Evolutionary conservation across 2,888 invertebrate species (phyloP).

Genomic region (Ophion obscuratus): DNA sequence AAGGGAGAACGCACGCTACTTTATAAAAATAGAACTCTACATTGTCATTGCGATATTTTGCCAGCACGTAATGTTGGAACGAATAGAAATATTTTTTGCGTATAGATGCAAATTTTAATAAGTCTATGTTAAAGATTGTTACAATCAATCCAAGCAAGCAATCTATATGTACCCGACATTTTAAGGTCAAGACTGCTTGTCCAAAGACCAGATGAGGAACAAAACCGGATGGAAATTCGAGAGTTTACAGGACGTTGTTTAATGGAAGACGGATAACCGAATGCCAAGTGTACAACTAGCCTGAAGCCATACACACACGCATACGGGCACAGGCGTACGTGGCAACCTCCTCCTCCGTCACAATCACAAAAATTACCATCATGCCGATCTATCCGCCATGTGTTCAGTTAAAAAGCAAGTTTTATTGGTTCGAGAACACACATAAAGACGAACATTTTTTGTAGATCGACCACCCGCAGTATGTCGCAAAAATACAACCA

Average conservation of each 20-base stretch:
- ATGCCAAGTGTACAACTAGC: constrained; percentile 3
- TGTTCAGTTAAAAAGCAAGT: too few relatives aligned
- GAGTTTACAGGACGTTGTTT: not conserved
- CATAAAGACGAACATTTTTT: not conserved
- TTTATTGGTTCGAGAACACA: too few relatives aligned
- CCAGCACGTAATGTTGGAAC: too few relatives aligned
- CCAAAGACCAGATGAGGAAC: not conserved
- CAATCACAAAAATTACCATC: too few relatives aligned
- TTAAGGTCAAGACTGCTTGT: constrained; percentile 27
- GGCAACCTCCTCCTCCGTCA: not conserved
- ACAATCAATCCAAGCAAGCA: not conserved
- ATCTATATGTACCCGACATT: constrained; percentile 5
- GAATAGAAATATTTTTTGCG: too few relatives aligned
- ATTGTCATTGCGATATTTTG: too few relatives aligned
- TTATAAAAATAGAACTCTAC: too few relatives aligned
- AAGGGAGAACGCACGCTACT: too few relatives aligned
- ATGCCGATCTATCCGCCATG: too few relatives aligned
- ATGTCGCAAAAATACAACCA: not conserved
- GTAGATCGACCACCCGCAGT: constrained; percentile 4
- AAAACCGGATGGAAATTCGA: constrained; percentile 15
- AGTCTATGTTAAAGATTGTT: not conserved
- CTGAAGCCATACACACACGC: not conserved
- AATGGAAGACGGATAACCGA: constrained; percentile 2
- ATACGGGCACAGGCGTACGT: not conserved
- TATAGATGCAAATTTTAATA: not conserved